phyloP scores from a whole-genome alignment of 2,888 invertebrate species.

The Apocheima hispidaria region DNA sequence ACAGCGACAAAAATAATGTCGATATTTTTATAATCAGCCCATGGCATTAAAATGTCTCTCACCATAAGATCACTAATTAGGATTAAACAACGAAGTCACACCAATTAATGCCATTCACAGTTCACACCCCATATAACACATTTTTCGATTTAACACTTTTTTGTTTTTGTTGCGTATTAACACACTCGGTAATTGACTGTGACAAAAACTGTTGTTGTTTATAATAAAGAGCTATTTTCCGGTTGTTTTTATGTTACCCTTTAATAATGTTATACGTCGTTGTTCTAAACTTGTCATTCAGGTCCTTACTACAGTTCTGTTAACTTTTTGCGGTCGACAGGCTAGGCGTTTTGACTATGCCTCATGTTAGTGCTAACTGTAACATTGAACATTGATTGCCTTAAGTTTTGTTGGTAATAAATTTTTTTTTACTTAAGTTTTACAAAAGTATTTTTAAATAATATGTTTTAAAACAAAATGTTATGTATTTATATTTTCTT shows the following conservation, averaged over 20 bases:
- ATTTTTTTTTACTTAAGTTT: too few relatives aligned
- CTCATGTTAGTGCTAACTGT: too few relatives aligned
- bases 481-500: too few relatives aligned
- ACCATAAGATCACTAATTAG: background rate
- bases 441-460: too few relatives aligned
- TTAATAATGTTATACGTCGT: too few relatives aligned
- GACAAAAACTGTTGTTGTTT: constrained; percentile 28
- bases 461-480: too few relatives aligned
- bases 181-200: constrained; percentile 76
- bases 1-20: background rate
- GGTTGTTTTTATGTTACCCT: background rate
- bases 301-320: too few relatives aligned
- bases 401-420: too few relatives aligned
- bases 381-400: too few relatives aligned
- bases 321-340: too few relatives aligned
- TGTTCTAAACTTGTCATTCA: too few relatives aligned
- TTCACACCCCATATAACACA: constrained; percentile 3
- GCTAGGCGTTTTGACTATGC: too few relatives aligned
- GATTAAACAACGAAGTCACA: background rate
- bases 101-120: background rate
- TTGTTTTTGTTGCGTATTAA: constrained; percentile 21
- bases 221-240: background rate
- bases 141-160: constrained; percentile 57
- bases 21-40: background rate
- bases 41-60: background rate